Percentiles rank a stretch among this genome's conserved stretches.
phyloP scores from a whole-genome alignment of 2,888 invertebrate species.

The Drosophila maculinotata region DNA sequence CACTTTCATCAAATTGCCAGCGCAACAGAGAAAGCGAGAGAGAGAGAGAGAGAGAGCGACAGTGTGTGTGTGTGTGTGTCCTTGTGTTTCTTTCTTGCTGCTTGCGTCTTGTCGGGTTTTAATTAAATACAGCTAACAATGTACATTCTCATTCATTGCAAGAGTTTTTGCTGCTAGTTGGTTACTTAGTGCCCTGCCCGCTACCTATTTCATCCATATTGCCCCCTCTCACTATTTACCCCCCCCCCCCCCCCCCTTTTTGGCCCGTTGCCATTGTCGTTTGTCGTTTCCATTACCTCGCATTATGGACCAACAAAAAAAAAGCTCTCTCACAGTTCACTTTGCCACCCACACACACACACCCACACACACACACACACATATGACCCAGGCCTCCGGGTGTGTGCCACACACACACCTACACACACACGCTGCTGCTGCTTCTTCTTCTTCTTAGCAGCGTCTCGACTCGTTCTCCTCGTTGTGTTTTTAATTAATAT shows the following conservation, averaged over 20 bases:
- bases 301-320: slow-evolving; percentile 22
- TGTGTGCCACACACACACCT: background rate
- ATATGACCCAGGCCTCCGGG: background rate
- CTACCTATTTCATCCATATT: slow-evolving; percentile 14
- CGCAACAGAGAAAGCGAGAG: slow-evolving; percentile 8
- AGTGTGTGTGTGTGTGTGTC: slow-evolving; percentile 3
- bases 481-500: slow-evolving; percentile 70
- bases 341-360: background rate
- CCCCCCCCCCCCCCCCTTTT: background rate
- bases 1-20: slow-evolving; percentile 55
- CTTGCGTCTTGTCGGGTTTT: slow-evolving; percentile 42
- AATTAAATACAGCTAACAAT: slow-evolving; percentile 72
- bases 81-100: slow-evolving; percentile 8
- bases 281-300: slow-evolving; percentile 38
- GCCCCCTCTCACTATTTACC: background rate
- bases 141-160: slow-evolving; percentile 68
- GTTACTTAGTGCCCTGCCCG: slow-evolving; percentile 59
- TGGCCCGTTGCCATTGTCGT: slow-evolving; percentile 40
- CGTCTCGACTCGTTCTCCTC: slow-evolving; percentile 17
- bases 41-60: background rate
- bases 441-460: slow-evolving; percentile 1
- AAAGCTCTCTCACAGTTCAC: slow-evolving; percentile 13
- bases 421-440: background rate
- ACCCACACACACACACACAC: background rate
- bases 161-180: slow-evolving; percentile 63